A percentile compares a stretch with the other conserved stretches of the same genome.
phyloP scores from a whole-genome alignment of 2,113 vertebrate genomes.

The Plestiodon gilberti region DNA sequence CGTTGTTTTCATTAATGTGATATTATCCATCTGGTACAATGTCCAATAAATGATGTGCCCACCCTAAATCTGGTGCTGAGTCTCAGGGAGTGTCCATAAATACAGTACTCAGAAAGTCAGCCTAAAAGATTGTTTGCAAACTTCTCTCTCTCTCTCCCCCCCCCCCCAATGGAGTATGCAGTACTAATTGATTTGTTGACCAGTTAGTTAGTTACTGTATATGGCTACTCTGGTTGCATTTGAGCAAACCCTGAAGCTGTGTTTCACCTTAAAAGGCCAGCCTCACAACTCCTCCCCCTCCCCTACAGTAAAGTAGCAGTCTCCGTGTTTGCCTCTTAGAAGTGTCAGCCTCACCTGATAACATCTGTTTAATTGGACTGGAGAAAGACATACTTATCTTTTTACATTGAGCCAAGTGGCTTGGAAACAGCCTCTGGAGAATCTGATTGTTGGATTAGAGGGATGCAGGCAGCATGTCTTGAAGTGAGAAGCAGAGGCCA shows the following conservation, averaged over 20 bases:
- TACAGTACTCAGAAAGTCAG: background rate
- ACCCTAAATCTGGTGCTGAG: background rate
- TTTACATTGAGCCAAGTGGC: background rate
- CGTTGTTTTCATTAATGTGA: no score
- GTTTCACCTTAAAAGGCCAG: background rate
- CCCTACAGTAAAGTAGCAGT: background rate
- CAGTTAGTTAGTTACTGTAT: background rate
- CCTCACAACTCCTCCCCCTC: background rate
- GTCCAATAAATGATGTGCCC: background rate
- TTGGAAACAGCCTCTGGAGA: background rate
- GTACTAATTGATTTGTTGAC: background rate
- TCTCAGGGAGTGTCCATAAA: background rate
- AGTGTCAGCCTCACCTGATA: background rate
- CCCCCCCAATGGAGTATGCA: background rate
- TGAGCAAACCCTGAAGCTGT: background rate
- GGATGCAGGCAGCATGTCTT: background rate
- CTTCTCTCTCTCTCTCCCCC: no score
- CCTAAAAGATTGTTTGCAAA: background rate
- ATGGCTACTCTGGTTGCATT: background rate
- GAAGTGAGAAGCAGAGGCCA: background rate
- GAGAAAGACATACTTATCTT: background rate
- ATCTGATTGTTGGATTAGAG: background rate
- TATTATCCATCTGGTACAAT: background rate
- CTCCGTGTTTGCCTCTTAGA: background rate
- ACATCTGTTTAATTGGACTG: background rate